phyloP scores from a whole-genome alignment of 2,797 vertebrate genomes.

The Antrozous pallidus region DNA sequence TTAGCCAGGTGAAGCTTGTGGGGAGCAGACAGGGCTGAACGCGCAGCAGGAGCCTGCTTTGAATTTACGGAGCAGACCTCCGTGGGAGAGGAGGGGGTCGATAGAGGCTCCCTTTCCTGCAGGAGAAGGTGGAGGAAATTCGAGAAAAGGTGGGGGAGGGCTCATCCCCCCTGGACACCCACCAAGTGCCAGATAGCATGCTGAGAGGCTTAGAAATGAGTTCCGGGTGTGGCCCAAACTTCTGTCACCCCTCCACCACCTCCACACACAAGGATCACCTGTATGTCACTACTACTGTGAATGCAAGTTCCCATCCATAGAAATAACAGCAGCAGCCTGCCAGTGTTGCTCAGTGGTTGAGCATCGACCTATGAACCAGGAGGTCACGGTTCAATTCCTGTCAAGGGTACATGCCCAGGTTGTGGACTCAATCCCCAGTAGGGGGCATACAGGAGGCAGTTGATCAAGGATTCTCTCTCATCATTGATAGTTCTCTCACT shows the following conservation, averaged over 20 bases:
- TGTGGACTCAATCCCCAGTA: too few relatives aligned
- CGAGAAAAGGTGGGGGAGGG: neutral
- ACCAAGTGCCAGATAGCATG: neutral
- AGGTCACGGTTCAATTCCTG: too few relatives aligned
- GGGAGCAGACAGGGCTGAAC: slow-evolving; percentile 70
- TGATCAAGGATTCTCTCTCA: too few relatives aligned
- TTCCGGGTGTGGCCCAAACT: neutral
- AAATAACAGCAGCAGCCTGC: neutral
- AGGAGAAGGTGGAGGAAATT: neutral
- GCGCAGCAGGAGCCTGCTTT: slow-evolving; percentile 77
- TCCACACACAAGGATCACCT: neutral
- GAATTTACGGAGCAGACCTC: slow-evolving; percentile 71
- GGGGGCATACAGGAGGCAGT: too few relatives aligned
- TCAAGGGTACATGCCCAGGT: too few relatives aligned
- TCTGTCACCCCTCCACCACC: neutral
- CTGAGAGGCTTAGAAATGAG: neutral
- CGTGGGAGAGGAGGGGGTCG: slow-evolving; percentile 43
- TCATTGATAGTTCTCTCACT: too few relatives aligned
- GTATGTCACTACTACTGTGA: neutral
- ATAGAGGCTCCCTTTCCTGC: neutral
- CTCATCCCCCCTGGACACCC: neutral
- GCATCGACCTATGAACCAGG: too few relatives aligned
- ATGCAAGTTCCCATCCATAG: neutral
- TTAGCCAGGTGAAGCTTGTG: slow-evolving; percentile 79
- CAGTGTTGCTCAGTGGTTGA: too few relatives aligned